Evolutionary conservation across 2,888 invertebrate species (phyloP).

Genomic region (Steinernema scapterisci): DNA sequence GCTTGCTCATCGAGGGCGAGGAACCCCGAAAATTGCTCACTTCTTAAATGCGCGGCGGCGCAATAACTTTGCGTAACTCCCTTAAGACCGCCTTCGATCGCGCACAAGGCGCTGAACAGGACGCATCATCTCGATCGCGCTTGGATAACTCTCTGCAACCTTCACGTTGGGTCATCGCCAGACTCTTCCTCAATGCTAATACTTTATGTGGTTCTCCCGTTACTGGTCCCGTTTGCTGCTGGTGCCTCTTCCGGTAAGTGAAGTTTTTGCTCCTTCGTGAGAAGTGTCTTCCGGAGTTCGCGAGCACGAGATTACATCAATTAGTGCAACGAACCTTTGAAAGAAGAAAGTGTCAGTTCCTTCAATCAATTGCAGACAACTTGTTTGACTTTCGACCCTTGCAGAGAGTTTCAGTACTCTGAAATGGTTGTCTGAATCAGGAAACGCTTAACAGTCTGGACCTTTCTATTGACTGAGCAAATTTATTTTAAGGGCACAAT

Average conservation of each 20-base stretch:
- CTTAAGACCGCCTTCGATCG: conserved; percentile 17
- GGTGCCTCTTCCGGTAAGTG: background rate
- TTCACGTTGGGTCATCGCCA: background rate
- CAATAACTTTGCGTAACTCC: conserved; percentile 32
- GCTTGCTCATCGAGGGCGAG: conserved; percentile 16
- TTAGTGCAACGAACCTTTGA: background rate
- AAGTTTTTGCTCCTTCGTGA: background rate
- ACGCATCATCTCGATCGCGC: conserved; percentile 21
- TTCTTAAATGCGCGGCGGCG: conserved; percentile 19
- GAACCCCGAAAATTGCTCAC: conserved; percentile 27
- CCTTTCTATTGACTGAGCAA: no score
- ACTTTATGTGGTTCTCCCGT: background rate
- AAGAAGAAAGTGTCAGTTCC: background rate
- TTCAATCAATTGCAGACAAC: conserved; percentile 8
- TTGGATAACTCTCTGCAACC: conserved; percentile 22
- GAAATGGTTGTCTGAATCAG: no score
- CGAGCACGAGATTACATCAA: no score
- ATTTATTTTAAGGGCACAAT: no score
- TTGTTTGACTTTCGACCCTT: background rate
- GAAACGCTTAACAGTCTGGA: no score
- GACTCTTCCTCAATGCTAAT: background rate
- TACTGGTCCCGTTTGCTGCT: background rate
- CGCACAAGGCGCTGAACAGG: background rate
- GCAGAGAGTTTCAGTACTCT: no score
- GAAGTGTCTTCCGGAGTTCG: background rate